Conservation (phyloP, 2,888 invertebrate genomes). For the Dinocampus coccinellae region DNA sequence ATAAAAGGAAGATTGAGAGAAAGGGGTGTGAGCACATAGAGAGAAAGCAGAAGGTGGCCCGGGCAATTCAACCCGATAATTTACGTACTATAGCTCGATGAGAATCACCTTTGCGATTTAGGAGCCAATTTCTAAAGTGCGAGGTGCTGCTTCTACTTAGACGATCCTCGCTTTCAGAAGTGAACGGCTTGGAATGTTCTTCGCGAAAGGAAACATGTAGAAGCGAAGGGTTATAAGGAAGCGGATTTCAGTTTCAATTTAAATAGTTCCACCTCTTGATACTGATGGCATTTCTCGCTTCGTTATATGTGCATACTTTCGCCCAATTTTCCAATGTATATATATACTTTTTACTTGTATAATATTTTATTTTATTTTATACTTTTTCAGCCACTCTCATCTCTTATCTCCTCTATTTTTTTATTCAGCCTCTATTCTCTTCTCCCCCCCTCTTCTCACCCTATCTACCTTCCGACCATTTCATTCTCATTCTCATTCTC, state of each 20-base stretch:
- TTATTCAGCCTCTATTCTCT: neutral
- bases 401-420: neutral
- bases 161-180: conserved; percentile 46
- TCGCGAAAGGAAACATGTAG: conserved; percentile 2
- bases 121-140: conserved; percentile 66
- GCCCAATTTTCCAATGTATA: conserved; percentile 15
- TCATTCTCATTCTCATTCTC: conserved; percentile 2
- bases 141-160: conserved; percentile 59
- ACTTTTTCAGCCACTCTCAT: conserved; percentile 15
- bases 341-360: conserved; percentile 18
- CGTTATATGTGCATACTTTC: conserved; percentile 35
- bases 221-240: conserved; percentile 36
- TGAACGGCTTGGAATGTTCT: conserved; percentile 41
- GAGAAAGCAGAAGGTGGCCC: conserved; percentile 40
- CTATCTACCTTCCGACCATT: no score
- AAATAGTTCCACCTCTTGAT: conserved; percentile 55
- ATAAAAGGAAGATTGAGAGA: conserved; percentile 35
- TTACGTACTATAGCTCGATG: conserved; percentile 59
- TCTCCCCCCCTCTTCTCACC: neutral
- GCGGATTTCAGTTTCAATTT: conserved; percentile 63
- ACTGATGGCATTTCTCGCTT: conserved; percentile 42
- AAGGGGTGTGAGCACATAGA: conserved; percentile 27
- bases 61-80: conserved; percentile 56
- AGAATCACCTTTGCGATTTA: conserved; percentile 62
- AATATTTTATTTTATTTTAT: conserved; percentile 21